Base-by-base conservation (phyloP, 2,797 vertebrate genomes). In the Epinephelus awoara region DNA sequence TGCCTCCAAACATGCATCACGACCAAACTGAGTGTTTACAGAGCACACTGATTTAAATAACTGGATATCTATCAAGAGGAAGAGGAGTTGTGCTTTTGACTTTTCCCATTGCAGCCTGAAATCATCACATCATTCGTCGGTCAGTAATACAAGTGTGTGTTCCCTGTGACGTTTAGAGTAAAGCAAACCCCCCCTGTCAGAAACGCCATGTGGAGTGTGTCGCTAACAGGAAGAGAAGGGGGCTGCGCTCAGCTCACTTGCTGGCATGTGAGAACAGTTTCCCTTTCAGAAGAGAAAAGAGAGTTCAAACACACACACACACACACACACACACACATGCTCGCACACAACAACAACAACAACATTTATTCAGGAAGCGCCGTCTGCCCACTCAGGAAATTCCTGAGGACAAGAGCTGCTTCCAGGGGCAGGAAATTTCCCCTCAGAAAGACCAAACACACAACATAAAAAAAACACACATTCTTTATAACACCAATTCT, bases 341-440 rank as follows among this genome's bases (percentile, higher is more conserved):
- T 76, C 40, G 59, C 54, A 82, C 21, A 75, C 73, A 88, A 85
- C 84, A 90, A 88, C 88, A 93, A 92, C 92, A 90, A 91, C 92
- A 98, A 96, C 95, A 96, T 96, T 96, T 96, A 96, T 96, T 96
- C 97, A 98, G 98, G 98, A 98, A 99, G 97, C 95, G 93, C 93
- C 82, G 97, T 97, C 97, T 97, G 96, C 97, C 97, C 97, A 99
- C 97, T 97, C 98, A 99, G 97, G 97, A 98, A 98, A 99, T 98
- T 98, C 98, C 97, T 99, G 96, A 96, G 95, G 97, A 97, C 97
- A 95, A 95, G 94, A 95, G 95, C 95, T 94, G 96, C 96, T 98
- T 98, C 97, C 97, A 97, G 96, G 96, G 96, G 96, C 96, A 98
- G 98, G 98, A 99, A 99, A 98, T 98, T 98, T 98, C 98, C 94